Base-by-base conservation (phyloP, 2,113 vertebrate genomes). In the Ptilonorhynchus violaceus region DNA sequence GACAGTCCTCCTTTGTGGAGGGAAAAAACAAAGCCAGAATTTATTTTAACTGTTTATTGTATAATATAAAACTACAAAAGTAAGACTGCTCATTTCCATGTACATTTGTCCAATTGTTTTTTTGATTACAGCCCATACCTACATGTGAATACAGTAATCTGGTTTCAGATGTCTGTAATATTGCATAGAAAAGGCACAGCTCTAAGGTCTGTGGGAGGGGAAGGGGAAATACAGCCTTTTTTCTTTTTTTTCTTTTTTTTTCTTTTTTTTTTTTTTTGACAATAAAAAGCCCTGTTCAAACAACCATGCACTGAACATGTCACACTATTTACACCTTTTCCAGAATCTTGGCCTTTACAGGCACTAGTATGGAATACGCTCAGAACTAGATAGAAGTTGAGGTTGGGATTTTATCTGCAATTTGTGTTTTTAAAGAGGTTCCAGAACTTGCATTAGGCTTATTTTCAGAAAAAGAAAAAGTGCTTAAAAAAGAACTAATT, bases 161-260 rank as follows among this genome's bases (percentile, higher is more conserved):
- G 98, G 97, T 97, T 98, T 98, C 98, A 97, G 98, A 98, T 98
- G 97, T 99, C 98, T 98, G 98, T 99, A 99, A 98, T 98, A 99
- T 99, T 99, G 99, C 99, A 99, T 99, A 99, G 99, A 99, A 99
- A 99, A 99, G 99, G 99, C 99, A 99, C 99, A 99, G 99, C 99
- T 99, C 99, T 98, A 98, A 99, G 98, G 98, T 99, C 98, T 99
- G 99, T 98, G 98, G 98, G 98, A 78, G 63, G 89, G 91, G 73
- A 69, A 73, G 97, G 98, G 97, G 97, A 97, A 98, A 99, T 98
- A 98, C 98, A 98, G 98, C 98, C 97, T 98, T 96, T 92, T 85
- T 93, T 10, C 2, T 55, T 77, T 50, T 44, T 59, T 35, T 52
- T 16, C 3, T 2, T 10, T 7, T 4, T 15, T 7, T 8, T 13